These are phyloP conservation scores for Corticium candelabrum DNA, from an alignment of 37 sponge, comb jelly and placozoan species.

Conservation along the genomic window DNA sequence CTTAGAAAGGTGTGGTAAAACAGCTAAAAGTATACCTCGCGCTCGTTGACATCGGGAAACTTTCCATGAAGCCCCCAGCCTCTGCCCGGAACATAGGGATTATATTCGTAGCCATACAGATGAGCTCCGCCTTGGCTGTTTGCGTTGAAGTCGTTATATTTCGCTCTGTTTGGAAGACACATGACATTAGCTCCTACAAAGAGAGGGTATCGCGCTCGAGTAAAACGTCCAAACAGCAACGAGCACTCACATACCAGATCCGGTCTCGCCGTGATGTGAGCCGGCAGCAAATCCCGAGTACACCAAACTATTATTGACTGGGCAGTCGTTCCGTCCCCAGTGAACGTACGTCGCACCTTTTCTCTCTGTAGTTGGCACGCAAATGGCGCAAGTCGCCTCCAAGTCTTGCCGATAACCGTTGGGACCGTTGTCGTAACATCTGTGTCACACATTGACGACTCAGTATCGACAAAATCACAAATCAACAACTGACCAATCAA, in stretches of 20 bases:
- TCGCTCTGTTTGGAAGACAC: background rate
- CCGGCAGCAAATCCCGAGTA: background rate
- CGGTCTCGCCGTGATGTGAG: background rate
- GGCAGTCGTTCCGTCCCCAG: background rate
- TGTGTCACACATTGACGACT: background rate
- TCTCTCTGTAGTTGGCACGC: background rate
- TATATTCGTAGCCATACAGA: background rate
- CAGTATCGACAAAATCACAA: constrained; percentile 32
- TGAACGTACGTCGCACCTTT: background rate
- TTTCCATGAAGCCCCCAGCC: background rate
- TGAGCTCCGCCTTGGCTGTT: background rate
- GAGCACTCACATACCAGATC: too few species aligned
- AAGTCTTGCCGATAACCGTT: background rate
- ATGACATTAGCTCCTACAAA: background rate
- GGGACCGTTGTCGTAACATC: background rate
- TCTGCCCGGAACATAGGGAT: background rate
- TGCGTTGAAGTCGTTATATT: background rate
- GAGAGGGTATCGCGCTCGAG: too few species aligned
- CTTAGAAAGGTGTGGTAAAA: too few species aligned
- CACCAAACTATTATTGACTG: background rate
- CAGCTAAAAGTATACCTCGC: too few species aligned
- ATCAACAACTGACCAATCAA: too few species aligned
- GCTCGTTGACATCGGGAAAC: background rate
- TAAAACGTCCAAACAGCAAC: too few species aligned
- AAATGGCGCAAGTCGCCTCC: background rate